Percentiles rank a stretch among this genome's conserved stretches.
Conservation (phyloP, 2,888 invertebrate species). For the Sphinx pinastri region DNA sequence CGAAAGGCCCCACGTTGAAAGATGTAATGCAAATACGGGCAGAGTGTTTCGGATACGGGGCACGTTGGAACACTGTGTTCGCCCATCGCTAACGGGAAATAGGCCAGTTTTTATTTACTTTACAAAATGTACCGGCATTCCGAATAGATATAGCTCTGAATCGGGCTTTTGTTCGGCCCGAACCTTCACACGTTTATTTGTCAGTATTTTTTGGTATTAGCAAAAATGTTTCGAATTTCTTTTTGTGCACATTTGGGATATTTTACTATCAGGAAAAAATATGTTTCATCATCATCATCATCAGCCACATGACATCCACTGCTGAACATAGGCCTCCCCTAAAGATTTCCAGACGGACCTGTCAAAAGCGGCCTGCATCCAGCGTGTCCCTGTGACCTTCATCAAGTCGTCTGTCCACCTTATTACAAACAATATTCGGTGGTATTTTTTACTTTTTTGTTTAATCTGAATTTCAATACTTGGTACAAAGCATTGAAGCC, state of each 20-base stretch:
- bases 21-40: constrained; percentile 36
- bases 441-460: neutral
- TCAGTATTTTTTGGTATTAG: constrained; percentile 9
- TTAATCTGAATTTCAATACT: too few relatives aligned
- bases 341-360: too few relatives aligned
- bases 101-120: constrained; percentile 25
- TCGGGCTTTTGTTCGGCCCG: constrained; percentile 14
- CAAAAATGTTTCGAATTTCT: neutral
- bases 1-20: constrained; percentile 39
- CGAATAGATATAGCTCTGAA: constrained; percentile 23
- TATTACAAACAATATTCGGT: too few relatives aligned
- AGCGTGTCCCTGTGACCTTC: too few relatives aligned
- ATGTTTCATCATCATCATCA: too few relatives aligned
- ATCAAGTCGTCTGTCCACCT: too few relatives aligned
- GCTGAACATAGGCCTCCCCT: too few relatives aligned
- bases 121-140: constrained; percentile 24
- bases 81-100: constrained; percentile 21
- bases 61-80: constrained; percentile 24
- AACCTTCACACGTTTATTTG: constrained; percentile 20
- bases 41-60: constrained; percentile 22
- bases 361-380: too few relatives aligned
- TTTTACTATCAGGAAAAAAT: neutral
- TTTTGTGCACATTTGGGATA: neutral
- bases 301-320: too few relatives aligned
- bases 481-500: too few relatives aligned